Percentiles rank a stretch among this genome's conserved stretches.
Evolutionary conservation across 2,113 vertebrate species (phyloP).

Genomic region (Psittacula cyanocephala): DNA sequence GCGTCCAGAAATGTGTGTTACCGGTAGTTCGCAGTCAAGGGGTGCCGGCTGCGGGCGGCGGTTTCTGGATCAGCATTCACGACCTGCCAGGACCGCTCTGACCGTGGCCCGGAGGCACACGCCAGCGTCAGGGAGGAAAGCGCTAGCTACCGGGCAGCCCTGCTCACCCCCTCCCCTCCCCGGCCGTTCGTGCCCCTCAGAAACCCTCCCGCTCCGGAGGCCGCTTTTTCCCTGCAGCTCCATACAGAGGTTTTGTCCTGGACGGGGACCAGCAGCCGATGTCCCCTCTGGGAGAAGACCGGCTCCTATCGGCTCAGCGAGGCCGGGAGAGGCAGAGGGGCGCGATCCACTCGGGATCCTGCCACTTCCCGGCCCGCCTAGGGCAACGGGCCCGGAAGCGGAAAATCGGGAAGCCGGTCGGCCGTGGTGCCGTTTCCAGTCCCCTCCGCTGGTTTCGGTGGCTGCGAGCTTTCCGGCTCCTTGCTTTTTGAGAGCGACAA

Average conservation of each 20-base stretch:
- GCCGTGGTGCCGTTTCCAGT: accelerated
- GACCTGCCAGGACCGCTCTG: too few relatives aligned
- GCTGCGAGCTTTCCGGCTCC: too few relatives aligned
- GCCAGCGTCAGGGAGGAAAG: not conserved
- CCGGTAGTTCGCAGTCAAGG: not conserved
- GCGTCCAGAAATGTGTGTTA: not conserved
- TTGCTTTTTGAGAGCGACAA: not conserved
- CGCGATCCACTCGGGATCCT: not conserved
- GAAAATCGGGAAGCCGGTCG: not conserved
- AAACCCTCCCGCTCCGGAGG: not conserved
- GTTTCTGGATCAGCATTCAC: not conserved
- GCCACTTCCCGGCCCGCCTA: not conserved
- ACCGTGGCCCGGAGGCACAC: too few relatives aligned
- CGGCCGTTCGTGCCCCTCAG: not conserved
- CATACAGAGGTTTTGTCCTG: accelerated
- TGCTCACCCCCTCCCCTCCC: not conserved
- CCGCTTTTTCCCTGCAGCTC: not conserved
- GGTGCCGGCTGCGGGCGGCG: too few relatives aligned
- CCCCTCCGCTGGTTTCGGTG: too few relatives aligned
- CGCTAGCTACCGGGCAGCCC: too few relatives aligned
- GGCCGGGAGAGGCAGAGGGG: not conserved
- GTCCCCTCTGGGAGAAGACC: not conserved
- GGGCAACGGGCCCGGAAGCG: too few relatives aligned
- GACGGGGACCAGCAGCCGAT: not conserved
- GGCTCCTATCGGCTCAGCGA: not conserved